These are phyloP conservation scores for Ypsolopha sequella DNA, from an alignment of 2,888 invertebrate genomes.

Conservation along the genomic window DNA sequence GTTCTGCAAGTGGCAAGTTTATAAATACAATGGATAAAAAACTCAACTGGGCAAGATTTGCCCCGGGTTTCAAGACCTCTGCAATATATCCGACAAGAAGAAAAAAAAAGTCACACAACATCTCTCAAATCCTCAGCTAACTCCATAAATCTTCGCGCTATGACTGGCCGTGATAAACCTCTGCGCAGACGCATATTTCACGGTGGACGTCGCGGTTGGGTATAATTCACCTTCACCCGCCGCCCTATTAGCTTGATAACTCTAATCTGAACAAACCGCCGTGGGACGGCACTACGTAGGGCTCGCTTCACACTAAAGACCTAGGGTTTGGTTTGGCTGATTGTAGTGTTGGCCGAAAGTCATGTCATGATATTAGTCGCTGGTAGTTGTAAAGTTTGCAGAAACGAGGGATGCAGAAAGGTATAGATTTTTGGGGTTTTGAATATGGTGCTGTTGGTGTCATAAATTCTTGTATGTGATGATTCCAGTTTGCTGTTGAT, in stretches of 20 bases:
- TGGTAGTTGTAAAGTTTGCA: too few relatives aligned
- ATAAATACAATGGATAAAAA: too few relatives aligned
- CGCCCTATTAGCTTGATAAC: conserved; percentile 8
- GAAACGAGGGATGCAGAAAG: too few relatives aligned
- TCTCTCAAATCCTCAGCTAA: conserved; percentile 5
- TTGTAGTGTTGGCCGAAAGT: background rate
- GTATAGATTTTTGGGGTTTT: too few relatives aligned
- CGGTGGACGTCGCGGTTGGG: conserved; percentile 23
- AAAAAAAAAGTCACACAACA: background rate
- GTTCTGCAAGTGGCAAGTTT: too few relatives aligned
- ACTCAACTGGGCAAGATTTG: too few relatives aligned
- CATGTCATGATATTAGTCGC: too few relatives aligned
- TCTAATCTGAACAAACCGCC: conserved; percentile 6
- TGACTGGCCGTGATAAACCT: conserved; percentile 18
- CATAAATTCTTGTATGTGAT: too few relatives aligned
- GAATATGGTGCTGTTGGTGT: too few relatives aligned
- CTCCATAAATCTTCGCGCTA: conserved; percentile 18
- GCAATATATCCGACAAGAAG: background rate
- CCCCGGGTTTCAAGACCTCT: too few relatives aligned
- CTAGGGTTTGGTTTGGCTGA: background rate
- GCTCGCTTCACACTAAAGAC: conserved; percentile 1
- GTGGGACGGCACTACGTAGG: background rate
- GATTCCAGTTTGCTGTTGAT: too few relatives aligned
- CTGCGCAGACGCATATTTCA: conserved; percentile 27
- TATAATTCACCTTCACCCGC: conserved; percentile 3